A percentile compares a stretch with the other conserved stretches of the same genome.
phyloP scores from a whole-genome alignment of 2,888 invertebrate species.

The Bruchidius siliquastri region DNA sequence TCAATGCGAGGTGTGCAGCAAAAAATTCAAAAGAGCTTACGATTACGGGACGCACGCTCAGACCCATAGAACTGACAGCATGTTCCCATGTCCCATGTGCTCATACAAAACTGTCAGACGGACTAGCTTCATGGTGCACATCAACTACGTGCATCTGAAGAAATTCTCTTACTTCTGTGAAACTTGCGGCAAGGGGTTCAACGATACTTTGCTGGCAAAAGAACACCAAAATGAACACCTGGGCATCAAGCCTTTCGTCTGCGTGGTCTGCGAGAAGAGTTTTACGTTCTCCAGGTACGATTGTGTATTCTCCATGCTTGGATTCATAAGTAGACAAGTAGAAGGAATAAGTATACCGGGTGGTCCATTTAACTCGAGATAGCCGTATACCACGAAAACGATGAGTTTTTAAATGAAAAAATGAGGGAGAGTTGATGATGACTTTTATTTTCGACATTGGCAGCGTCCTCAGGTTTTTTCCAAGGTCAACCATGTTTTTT shows the following conservation, averaged over 20 bases:
- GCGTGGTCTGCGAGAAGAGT: slow-evolving; percentile 51
- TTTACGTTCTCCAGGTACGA: slow-evolving; percentile 48
- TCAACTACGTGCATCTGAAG: slow-evolving; percentile 39
- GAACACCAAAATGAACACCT: slow-evolving; percentile 55
- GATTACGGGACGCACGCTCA: slow-evolving; percentile 38
- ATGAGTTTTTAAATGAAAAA: too few species aligned
- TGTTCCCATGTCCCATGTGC: slow-evolving; percentile 39
- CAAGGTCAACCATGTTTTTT: too few species aligned
- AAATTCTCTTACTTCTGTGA: slow-evolving; percentile 51
- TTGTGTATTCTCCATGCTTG: too few species aligned
- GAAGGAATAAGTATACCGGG: too few species aligned
- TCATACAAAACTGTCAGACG: slow-evolving; percentile 32
- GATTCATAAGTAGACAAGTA: too few species aligned
- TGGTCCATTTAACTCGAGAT: too few species aligned
- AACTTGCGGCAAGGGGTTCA: slow-evolving; percentile 54
- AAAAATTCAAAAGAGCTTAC: slow-evolving; percentile 38
- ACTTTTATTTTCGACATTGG: too few species aligned
- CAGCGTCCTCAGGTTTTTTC: too few species aligned
- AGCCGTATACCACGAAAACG: too few species aligned
- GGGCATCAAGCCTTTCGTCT: slow-evolving; percentile 50
- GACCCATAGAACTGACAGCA: slow-evolving; percentile 34
- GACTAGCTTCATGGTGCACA: slow-evolving; percentile 35
- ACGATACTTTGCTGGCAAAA: slow-evolving; percentile 50
- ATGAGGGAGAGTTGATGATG: too few species aligned
- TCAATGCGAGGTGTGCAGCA: slow-evolving; percentile 41